A percentile compares a stretch with the other conserved stretches of the same genome.
phyloP scores from a whole-genome alignment of 2,888 invertebrate species.

The Helleia helle region DNA sequence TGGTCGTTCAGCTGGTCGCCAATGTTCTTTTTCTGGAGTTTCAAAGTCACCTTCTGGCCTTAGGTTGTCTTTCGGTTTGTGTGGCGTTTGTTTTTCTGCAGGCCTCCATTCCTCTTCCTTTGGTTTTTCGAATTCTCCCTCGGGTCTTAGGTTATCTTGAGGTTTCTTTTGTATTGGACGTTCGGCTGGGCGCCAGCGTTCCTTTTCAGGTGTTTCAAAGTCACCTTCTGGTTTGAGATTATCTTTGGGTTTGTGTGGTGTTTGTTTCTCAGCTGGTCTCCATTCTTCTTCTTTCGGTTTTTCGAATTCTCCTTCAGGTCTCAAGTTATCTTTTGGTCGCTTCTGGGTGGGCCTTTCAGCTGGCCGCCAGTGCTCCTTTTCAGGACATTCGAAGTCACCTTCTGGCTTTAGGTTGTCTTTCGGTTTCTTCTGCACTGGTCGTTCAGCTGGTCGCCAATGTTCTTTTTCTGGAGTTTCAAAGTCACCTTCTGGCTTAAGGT shows the following conservation, averaged over 20 bases:
- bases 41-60: constrained; percentile 72
- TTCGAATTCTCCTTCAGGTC: constrained; percentile 73
- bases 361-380: constrained; percentile 38
- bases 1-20: constrained; percentile 40
- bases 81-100: constrained; percentile 47
- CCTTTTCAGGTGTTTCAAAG: constrained; percentile 41
- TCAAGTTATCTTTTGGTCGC: constrained; percentile 60
- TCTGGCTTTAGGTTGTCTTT: constrained; percentile 70
- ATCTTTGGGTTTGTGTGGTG: constrained; percentile 52
- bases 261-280: constrained; percentile 50
- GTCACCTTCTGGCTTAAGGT: too few species aligned
- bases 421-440: constrained; percentile 65
- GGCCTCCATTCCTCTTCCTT: constrained; percentile 45
- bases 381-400: constrained; percentile 68
- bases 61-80: constrained; percentile 70
- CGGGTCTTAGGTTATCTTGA: constrained; percentile 69
- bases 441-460: constrained; percentile 43
- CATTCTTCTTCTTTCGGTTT: constrained; percentile 34
- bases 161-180: constrained; percentile 45
- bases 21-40: constrained; percentile 31
- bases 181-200: constrained; percentile 44
- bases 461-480: constrained; percentile 53
- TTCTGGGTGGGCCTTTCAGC: constrained; percentile 46
- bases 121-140: constrained; percentile 61
- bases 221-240: constrained; percentile 73